phyloP scores from a whole-genome alignment of 2,113 vertebrate species.

The Scolopax mira region DNA sequence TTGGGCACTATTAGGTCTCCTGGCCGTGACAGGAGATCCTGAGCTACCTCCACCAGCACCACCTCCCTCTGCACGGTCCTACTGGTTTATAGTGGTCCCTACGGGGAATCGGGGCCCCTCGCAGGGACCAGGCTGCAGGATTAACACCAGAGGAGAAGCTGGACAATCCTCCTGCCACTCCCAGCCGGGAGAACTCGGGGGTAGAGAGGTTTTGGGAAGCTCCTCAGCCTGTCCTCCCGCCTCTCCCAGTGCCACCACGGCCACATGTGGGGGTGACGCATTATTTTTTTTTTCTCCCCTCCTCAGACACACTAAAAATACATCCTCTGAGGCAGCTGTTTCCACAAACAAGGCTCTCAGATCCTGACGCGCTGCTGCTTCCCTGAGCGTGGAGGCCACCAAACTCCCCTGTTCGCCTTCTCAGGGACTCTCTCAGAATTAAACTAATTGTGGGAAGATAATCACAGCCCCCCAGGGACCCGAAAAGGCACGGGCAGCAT shows the following conservation, averaged over 20 bases:
- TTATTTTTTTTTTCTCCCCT: not conserved
- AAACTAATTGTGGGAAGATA: not conserved
- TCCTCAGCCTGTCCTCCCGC: not conserved
- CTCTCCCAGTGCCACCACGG: not conserved
- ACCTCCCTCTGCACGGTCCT: not conserved
- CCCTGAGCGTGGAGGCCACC: fast-evolving
- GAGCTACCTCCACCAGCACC: not conserved
- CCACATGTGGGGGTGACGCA: not conserved
- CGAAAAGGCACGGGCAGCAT: not conserved
- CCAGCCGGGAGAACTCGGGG: not conserved
- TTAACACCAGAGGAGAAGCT: not conserved
- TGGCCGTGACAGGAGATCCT: not conserved
- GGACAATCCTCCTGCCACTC: fast-evolving
- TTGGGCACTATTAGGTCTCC: fast-evolving
- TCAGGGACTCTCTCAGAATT: not conserved
- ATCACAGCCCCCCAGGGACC: not conserved
- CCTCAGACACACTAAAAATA: not conserved
- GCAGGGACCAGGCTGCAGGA: not conserved
- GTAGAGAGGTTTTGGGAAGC: not conserved
- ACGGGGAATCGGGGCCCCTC: fast-evolving
- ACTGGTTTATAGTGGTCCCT: not conserved
- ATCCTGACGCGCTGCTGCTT: fast-evolving
- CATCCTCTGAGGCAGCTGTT: not conserved
- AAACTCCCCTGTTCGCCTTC: not conserved
- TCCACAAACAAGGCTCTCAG: not conserved